These are phyloP conservation scores for Chloroceryle aenea DNA, from an alignment of 2,113 vertebrate genomes.

Conservation along the genomic window DNA sequence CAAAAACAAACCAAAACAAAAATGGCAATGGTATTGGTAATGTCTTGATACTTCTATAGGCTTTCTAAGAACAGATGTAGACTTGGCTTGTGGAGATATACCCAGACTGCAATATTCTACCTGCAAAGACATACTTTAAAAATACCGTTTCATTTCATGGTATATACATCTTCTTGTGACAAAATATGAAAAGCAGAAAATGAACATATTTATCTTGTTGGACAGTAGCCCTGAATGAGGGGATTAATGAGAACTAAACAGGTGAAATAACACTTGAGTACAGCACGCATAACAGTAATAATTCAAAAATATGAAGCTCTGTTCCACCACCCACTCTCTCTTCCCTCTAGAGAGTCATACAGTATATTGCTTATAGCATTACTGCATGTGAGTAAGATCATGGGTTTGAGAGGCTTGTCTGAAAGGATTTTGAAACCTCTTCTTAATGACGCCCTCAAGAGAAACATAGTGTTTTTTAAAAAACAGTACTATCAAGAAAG, in stretches of 20 bases:
- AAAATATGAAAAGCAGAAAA: conserved; percentile 51
- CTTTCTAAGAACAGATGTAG: neutral
- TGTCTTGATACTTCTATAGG: neutral
- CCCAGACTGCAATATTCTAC: neutral
- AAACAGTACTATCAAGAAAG: neutral
- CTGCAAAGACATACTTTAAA: neutral
- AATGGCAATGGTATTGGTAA: neutral
- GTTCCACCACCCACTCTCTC: neutral
- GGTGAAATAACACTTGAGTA: conserved; percentile 13
- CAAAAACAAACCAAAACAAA: too few species aligned
- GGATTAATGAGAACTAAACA: conserved; percentile 39
- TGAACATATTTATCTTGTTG: conserved; percentile 32
- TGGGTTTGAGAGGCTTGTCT: neutral
- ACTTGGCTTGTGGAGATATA: neutral
- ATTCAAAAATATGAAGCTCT: neutral
- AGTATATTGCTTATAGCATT: conserved; percentile 7
- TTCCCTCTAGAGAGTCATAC: neutral
- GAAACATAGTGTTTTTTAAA: conserved; percentile 5
- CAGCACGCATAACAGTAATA: neutral
- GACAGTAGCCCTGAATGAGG: neutral
- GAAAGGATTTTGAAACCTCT: conserved; percentile 15
- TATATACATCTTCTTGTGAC: neutral
- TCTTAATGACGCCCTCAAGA: neutral
- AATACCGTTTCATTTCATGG: neutral
- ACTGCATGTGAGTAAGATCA: neutral